Evolutionary conservation across 2,888 invertebrate genomes (phyloP), one percentile per base, ranked within the genome.

Genomic region (Thymelicus lineola): DNA sequence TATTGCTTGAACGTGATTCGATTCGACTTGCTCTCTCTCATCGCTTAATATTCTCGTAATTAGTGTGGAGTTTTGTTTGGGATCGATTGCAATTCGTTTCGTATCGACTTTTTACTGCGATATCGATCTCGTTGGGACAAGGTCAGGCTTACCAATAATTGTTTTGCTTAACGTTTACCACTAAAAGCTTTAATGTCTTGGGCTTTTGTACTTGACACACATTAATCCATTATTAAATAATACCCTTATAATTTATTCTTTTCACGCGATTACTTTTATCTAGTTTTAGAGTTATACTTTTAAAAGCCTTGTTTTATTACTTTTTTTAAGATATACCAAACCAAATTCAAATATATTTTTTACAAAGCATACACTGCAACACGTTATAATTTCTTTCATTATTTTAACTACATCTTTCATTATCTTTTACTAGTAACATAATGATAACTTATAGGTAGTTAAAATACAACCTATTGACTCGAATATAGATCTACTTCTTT

Each of bases 11-110:
- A 78, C 78, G 78, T 82, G 82, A 82, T 83, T 79, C 81, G 82
- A 87, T 91, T 89, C 84, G 89, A 80, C 80, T 82, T 87, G 89
- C 89, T 87, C 88, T 88, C 86, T 85, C 87, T 84, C 85, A 80
- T 83, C 85, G 86, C 83, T 86, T 78, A 77, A 80, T 85, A 83
- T 78, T 81, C 82, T 80, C 78, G 83, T 90, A 90, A 91, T 90
- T 91, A 90, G 89, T 87, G 82, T 82, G 80, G 79, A 80, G 86
- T 86, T 88, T 90, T 85, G 84, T 86, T 82, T 80, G 79, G 76
- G 69, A 80, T 78, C 78, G 82, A 85, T 83, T 81, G 75, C 73
- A 78, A 86, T 85, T 86, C 82, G 85, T 79, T 82, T 77, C 79
- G 81, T 81, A 74, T 75, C 76, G 76, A 74, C 74, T 82, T 85